phyloP scores from a whole-genome alignment of 2,888 invertebrate species.

The Papilio gigon region DNA sequence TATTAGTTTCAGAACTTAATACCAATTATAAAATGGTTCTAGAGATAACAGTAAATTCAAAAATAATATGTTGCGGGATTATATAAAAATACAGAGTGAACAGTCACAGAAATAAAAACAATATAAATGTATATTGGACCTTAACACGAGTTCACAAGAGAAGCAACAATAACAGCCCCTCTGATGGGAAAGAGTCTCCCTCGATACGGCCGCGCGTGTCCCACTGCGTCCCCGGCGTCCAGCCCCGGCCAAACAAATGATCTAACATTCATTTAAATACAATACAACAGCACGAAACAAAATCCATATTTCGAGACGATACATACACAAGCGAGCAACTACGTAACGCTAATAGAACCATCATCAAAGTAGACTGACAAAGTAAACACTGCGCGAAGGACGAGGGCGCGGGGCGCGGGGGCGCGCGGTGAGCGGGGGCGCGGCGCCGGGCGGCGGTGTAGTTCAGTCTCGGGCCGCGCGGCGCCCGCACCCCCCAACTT shows the following conservation, averaged over 20 bases:
- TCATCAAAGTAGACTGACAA: slow-evolving; percentile 74
- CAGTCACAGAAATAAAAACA: slow-evolving; percentile 58
- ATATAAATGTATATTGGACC: slow-evolving; percentile 63
- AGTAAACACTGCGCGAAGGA: slow-evolving; percentile 58
- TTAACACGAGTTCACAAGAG: slow-evolving; percentile 59
- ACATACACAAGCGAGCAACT: slow-evolving; percentile 74
- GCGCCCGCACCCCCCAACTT: slow-evolving; percentile 71
- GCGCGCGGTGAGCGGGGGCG: slow-evolving; percentile 62
- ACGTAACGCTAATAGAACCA: slow-evolving; percentile 70
- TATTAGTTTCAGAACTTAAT: slow-evolving; percentile 82
- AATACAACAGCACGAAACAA: slow-evolving; percentile 50
- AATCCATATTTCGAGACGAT: slow-evolving; percentile 64
- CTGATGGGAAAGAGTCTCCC: slow-evolving; percentile 30
- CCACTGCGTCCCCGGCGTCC: background rate
- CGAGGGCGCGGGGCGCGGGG: slow-evolving; percentile 61
- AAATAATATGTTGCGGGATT: slow-evolving; percentile 63
- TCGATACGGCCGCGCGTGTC: slow-evolving; percentile 37
- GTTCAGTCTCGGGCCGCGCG: slow-evolving; percentile 77
- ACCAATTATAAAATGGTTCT: slow-evolving; percentile 80
- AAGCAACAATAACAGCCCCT: slow-evolving; percentile 71
- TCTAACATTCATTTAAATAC: slow-evolving; percentile 14
- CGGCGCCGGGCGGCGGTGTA: slow-evolving; percentile 69
- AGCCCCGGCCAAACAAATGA: background rate
- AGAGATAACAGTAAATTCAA: slow-evolving; percentile 76
- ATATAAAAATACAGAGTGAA: slow-evolving; percentile 59